These are phyloP conservation scores for Kradibia gibbosae DNA, from an alignment of 1,140 invertebrate species.

Conservation along the genomic window DNA sequence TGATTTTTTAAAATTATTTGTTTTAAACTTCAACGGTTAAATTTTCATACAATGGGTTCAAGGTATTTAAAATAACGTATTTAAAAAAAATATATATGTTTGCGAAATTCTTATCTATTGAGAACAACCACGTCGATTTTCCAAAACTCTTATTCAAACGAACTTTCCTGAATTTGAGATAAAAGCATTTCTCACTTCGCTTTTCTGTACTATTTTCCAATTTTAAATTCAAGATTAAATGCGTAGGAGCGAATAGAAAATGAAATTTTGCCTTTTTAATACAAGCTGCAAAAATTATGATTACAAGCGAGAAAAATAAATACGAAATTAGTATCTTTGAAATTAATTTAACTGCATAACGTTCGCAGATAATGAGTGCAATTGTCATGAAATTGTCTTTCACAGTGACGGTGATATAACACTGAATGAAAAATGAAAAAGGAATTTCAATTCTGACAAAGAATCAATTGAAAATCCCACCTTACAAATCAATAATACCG, in stretches of 20 bases:
- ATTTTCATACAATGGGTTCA: not conserved
- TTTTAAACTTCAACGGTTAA: too few species aligned
- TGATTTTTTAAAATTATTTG: too few species aligned
- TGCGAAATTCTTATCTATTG: not conserved
- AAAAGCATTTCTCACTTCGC: not conserved
- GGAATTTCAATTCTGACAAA: not conserved
- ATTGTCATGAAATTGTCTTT: not conserved
- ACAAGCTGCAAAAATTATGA: not conserved
- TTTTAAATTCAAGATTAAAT: not conserved
- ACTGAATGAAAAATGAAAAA: not conserved
- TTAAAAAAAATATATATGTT: not conserved
- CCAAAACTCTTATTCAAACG: not conserved
- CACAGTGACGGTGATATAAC: not conserved
- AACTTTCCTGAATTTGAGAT: not conserved
- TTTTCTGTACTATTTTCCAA: not conserved
- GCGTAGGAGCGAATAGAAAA: not conserved
- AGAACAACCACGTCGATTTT: not conserved
- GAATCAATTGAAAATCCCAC: conserved; percentile 2
- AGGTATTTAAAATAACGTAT: not conserved
- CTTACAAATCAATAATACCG: conserved; percentile 7
- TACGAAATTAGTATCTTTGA: not conserved
- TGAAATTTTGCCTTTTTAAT: not conserved
- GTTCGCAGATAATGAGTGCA: not conserved
- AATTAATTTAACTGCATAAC: not conserved
- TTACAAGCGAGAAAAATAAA: not conserved